These are phyloP conservation scores for Acropora tenuis DNA, from an alignment of 64 coral and sea anemone genomes.

Conservation along the genomic window DNA sequence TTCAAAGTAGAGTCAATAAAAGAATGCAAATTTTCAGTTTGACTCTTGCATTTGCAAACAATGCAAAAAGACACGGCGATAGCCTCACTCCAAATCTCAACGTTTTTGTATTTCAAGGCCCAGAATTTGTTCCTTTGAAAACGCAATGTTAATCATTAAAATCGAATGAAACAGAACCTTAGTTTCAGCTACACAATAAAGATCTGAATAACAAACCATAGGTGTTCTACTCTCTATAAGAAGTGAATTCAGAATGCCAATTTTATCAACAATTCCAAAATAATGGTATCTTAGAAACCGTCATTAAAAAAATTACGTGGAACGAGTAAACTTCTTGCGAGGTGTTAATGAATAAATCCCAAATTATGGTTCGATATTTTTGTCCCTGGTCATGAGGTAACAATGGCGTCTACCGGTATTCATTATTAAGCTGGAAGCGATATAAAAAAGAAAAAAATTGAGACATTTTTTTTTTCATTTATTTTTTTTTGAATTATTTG, in stretches of 20 bases:
- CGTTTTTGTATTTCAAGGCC: not conserved
- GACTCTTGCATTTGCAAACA: slow-evolving; percentile 16
- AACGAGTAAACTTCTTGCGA: not conserved
- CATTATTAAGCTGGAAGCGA: too few species aligned
- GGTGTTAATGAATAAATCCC: too few species aligned
- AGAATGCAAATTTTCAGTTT: slow-evolving; percentile 23
- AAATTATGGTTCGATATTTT: too few species aligned
- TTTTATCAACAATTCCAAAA: not conserved
- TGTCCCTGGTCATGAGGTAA: too few species aligned
- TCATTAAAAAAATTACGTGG: not conserved
- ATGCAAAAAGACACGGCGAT: not conserved
- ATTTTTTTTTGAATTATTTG: not conserved
- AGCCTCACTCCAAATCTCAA: not conserved
- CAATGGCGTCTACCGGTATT: too few species aligned
- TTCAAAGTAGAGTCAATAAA: slow-evolving; percentile 45
- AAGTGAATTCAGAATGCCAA: slow-evolving; percentile 4
- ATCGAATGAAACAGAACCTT: not conserved
- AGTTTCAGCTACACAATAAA: slow-evolving; percentile 10
- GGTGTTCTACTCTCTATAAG: slow-evolving; percentile 23
- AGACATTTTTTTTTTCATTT: not conserved
- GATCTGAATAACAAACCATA: not conserved
- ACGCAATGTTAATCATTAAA: not conserved
- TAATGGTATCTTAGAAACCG: slow-evolving; percentile 1
- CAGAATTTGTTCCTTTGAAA: not conserved
- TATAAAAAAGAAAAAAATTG: too few species aligned